These are phyloP conservation scores for Cyprinodon brontotheroides DNA, from an alignment of 2,113 vertebrate genomes.

Conservation along the genomic window DNA sequence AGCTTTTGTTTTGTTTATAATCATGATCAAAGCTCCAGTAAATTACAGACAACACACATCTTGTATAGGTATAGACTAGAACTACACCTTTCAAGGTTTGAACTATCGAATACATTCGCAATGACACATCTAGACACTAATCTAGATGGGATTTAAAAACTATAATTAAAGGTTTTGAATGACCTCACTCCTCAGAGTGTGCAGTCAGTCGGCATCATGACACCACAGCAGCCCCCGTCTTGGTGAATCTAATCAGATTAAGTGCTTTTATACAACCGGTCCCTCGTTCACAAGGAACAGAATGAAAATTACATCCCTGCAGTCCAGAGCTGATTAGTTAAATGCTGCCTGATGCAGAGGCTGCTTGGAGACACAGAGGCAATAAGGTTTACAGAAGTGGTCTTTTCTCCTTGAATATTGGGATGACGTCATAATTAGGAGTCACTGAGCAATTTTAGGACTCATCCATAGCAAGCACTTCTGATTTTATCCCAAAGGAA, in stretches of 20 bases:
- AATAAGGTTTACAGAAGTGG: neutral
- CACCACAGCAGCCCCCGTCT: constrained; percentile 35
- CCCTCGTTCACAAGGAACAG: constrained; percentile 20
- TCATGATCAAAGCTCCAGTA: constrained; percentile 8
- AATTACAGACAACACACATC: neutral
- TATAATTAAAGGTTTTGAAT: constrained; percentile 14
- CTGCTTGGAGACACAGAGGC: neutral
- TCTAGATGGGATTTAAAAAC: constrained; percentile 16
- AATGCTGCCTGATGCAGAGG: neutral
- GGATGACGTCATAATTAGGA: neutral
- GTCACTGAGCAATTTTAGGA: neutral
- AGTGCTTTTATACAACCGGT: constrained; percentile 65
- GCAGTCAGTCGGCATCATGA: constrained; percentile 38
- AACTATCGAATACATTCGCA: neutral
- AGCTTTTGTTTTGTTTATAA: constrained; percentile 34
- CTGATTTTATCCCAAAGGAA: neutral
- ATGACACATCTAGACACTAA: neutral
- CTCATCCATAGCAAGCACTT: neutral
- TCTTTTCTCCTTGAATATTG: neutral
- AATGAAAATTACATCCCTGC: constrained; percentile 38
- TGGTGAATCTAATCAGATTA: constrained; percentile 62
- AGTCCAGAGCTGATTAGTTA: constrained; percentile 35
- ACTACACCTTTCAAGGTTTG: neutral
- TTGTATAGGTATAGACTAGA: neutral
- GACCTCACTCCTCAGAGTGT: constrained; percentile 42